Percentiles rank a stretch among this genome's conserved stretches.
phyloP scores from a whole-genome alignment of 2,797 vertebrate genomes.

The Hafferia zeledoni region DNA sequence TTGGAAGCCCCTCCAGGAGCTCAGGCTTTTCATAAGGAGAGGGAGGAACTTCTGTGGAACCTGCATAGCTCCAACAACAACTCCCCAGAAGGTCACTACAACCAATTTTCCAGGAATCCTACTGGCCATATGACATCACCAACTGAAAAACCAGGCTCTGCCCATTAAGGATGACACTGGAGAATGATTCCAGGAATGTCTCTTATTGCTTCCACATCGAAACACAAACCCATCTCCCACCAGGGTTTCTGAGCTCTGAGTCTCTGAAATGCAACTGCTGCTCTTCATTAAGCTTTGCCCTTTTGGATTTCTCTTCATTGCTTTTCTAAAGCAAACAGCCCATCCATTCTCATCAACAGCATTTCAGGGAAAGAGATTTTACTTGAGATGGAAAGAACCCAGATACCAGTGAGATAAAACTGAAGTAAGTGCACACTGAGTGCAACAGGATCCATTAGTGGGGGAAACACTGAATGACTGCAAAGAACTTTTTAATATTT shows the following conservation, averaged over 20 bases:
- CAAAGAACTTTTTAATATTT: constrained; percentile 39
- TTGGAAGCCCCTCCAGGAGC: neutral
- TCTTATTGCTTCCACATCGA: neutral
- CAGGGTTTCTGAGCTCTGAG: neutral
- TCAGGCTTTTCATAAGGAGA: neutral
- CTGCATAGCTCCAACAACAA: rapidly evolving
- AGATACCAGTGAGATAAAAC: neutral
- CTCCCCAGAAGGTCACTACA: neutral
- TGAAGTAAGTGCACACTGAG: constrained; percentile 20
- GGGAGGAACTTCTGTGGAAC: neutral
- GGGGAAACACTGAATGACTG: neutral
- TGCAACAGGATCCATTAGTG: constrained; percentile 41
- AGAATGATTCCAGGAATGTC: neutral
- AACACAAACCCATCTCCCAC: rapidly evolving
- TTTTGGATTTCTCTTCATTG: neutral
- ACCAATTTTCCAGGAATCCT: neutral
- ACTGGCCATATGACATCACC: rapidly evolving
- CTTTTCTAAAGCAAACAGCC: neutral
- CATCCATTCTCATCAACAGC: neutral
- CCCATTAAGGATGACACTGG: neutral
- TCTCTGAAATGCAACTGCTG: neutral
- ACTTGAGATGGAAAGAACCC: constrained; percentile 38
- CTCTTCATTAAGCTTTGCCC: neutral
- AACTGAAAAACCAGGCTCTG: neutral
- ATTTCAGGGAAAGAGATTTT: constrained; percentile 34